Conservation (phyloP, 2,113 vertebrate genomes). For the Martes martes region DNA sequence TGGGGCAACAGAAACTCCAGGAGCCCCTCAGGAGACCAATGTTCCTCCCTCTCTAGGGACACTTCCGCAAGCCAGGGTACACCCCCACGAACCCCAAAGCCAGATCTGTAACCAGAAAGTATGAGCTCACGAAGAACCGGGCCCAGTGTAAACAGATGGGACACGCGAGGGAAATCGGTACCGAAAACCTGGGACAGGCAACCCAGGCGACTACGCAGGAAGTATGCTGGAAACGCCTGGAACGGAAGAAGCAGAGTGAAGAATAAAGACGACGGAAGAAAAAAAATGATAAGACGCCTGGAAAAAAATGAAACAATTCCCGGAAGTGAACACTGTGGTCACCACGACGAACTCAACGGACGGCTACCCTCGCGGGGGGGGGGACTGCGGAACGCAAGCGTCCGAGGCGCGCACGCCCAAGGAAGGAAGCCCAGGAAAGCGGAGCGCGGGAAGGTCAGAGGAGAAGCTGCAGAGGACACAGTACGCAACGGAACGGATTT, state of each 20-base stretch:
- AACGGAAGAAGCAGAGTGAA: background rate
- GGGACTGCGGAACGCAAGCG: rapidly evolving
- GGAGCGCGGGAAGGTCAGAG: no score
- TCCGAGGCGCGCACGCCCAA: background rate
- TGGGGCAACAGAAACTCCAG: background rate
- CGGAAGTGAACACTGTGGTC: background rate
- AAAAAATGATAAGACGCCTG: background rate
- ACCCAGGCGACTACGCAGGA: background rate
- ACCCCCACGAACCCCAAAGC: background rate
- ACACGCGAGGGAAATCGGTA: rapidly evolving
- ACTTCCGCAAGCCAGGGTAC: no score
- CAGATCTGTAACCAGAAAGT: background rate
- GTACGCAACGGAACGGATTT: rapidly evolving
- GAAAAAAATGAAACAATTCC: background rate
- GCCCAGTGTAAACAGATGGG: background rate
- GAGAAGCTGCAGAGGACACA: background rate
- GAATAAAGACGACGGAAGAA: background rate
- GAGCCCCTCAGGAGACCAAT: background rate
- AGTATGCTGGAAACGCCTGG: background rate
- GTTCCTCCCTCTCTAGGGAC: background rate
- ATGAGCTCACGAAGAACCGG: background rate
- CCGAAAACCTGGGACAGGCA: background rate
- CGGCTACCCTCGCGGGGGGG: background rate
- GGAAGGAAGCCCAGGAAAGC: background rate
- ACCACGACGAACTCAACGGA: background rate